Evolutionary conservation across 2,113 vertebrate species (phyloP).

Genomic region (Hypocryptadius cinnamomeus): DNA sequence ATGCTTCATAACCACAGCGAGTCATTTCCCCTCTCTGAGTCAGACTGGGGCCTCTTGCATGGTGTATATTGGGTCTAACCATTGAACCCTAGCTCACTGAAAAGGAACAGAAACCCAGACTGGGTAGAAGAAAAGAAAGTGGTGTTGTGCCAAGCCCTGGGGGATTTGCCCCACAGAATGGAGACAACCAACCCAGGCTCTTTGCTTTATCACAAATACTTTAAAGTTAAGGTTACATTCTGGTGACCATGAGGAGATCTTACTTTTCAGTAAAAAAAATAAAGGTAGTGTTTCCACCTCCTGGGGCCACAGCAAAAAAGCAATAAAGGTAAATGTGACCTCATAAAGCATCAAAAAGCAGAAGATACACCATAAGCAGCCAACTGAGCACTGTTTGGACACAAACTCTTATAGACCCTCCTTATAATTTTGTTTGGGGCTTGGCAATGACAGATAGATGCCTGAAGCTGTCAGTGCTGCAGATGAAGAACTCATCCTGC

Average conservation of each 20-base stretch:
- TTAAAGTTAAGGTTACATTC: background rate
- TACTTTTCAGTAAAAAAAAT: background rate
- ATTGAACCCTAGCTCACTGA: background rate
- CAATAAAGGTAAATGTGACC: background rate
- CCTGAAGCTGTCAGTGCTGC: background rate
- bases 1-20: background rate
- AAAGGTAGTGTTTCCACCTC: background rate
- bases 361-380: background rate
- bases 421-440: background rate
- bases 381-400: background rate
- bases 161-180: background rate
- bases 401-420: background rate
- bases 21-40: constrained; percentile 10
- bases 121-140: background rate
- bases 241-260: background rate
- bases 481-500: background rate
- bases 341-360: background rate
- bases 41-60: background rate
- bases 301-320: background rate
- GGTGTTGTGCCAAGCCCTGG: background rate
- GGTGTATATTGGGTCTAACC: background rate
- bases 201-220: background rate
- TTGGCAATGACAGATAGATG: background rate
- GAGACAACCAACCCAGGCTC: background rate
- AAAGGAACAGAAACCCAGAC: background rate